Percentiles rank a stretch among this genome's conserved stretches.
phyloP scores from a whole-genome alignment of 1,140 invertebrate genomes.

The Trichogramma pretiosum region DNA sequence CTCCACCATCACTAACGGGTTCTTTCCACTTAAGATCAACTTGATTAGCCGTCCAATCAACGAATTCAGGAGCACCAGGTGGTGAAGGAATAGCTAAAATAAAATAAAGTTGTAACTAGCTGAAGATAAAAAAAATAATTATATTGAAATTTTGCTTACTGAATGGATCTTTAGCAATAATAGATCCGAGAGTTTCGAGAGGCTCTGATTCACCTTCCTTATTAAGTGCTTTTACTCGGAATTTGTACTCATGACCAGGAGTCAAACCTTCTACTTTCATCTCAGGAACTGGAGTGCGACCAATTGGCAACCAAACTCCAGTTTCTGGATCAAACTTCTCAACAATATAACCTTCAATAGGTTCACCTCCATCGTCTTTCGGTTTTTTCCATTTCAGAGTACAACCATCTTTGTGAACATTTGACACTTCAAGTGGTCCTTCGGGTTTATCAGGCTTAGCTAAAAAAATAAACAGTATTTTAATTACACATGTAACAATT shows the following conservation, averaged over 20 bases:
- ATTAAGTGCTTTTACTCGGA: slow-evolving; percentile 94
- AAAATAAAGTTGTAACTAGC: slow-evolving; percentile 11
- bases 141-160: slow-evolving; percentile 55
- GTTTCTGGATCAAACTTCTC: slow-evolving; percentile 92
- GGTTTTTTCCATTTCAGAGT: slow-evolving; percentile 96
- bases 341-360: slow-evolving; percentile 87
- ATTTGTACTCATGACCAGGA: slow-evolving; percentile 94
- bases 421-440: slow-evolving; percentile 90
- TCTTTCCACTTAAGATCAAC: slow-evolving; percentile 80
- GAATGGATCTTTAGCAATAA: slow-evolving; percentile 95
- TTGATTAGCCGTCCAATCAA: slow-evolving; percentile 86
- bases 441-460: slow-evolving; percentile 87
- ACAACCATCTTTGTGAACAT: slow-evolving; percentile 89
- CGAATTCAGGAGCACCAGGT: slow-evolving; percentile 76
- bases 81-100: slow-evolving; percentile 63
- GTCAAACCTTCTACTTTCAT: slow-evolving; percentile 81
- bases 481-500: slow-evolving; percentile 5
- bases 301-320: slow-evolving; percentile 82
- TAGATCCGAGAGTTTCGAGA: slow-evolving; percentile 83
- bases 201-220: slow-evolving; percentile 95
- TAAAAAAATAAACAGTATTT: slow-evolving; percentile 39
- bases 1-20: slow-evolving; percentile 77
- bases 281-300: slow-evolving; percentile 70
- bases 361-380: slow-evolving; percentile 95
- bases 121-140: slow-evolving; percentile 1